Base-by-base conservation (phyloP, 2,888 invertebrate species). In the Hylaea fasciaria region DNA sequence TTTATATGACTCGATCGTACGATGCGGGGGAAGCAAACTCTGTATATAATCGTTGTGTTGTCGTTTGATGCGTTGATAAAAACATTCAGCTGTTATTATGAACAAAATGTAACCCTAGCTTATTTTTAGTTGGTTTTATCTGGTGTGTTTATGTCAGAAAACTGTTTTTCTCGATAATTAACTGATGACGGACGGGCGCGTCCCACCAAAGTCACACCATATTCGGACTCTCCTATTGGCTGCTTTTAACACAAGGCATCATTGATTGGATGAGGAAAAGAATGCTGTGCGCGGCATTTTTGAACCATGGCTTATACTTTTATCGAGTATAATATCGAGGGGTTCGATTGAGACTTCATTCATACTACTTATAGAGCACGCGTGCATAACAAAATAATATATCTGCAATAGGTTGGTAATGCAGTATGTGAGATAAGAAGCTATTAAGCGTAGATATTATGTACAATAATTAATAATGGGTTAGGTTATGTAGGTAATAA, bases 1-100 rank as follows among this genome's bases (percentile, higher is more conserved):
- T 90, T 90, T 91, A 91, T 91, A 91, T 84, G 87, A 85, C 85
- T 79, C 80, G 85, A 89, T 91, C 91, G 72, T 91, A 89, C 86
- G 91, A 92, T 89, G 89, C 88, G 86, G 87, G 83, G 86, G 82
- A 85, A 80, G 80, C 78, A 75, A 79, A 84, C 82, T 82, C 81
- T 79, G 80, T 72, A 83, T 84, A 81, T 83, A 83, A 83, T 83
- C 79, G 77, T 64, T 76, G 60, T 80, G 63, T 72, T 78, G 71
- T 74, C 65, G 76, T 78, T 74, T 77, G 70, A 73, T 73, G 71
- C 62, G 48, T 61, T 70, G 74, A 73, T 71, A 77, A 71, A 69
- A 70, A 74, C 71, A 71, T 66, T 65, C 71, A 68, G 67, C 72
- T 68, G 65, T 69, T 60, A 62, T 32, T 65, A 54, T 61, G 57